phyloP scores from a whole-genome alignment of 2,113 vertebrate species.

The Halcyon malimbica region DNA sequence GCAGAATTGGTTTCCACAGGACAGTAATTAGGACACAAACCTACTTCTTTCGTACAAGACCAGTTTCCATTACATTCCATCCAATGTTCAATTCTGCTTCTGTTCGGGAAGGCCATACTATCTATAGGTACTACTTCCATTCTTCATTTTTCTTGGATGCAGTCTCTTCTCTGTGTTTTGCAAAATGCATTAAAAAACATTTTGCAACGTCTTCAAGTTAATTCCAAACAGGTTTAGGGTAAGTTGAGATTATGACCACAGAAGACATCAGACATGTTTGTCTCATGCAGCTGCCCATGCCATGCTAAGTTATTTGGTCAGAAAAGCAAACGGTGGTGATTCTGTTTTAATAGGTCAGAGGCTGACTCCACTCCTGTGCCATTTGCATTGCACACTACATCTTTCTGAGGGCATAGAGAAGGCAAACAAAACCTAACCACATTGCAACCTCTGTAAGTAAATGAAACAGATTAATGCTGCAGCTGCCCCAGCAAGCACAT shows the following conservation, averaged over 20 bases:
- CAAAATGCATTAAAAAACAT: neutral
- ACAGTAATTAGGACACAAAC: neutral
- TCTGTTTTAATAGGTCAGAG: neutral
- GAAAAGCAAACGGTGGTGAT: neutral
- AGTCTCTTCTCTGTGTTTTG: neutral
- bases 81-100: neutral
- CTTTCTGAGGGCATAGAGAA: neutral
- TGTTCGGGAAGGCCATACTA: neutral
- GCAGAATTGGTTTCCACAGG: neutral
- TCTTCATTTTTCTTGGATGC: neutral
- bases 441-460: neutral
- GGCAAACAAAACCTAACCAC: fast-evolving
- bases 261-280: neutral
- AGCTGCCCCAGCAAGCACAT: neutral
- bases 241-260: neutral
- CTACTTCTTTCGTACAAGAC: neutral
- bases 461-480: neutral
- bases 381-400: neutral
- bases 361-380: neutral
- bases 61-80: neutral
- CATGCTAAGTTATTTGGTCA: neutral
- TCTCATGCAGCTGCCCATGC: neutral
- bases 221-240: neutral
- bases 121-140: neutral
- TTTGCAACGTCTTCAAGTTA: neutral